Conservation (phyloP, 2,113 vertebrate species). For the Cromileptes altivelis region DNA sequence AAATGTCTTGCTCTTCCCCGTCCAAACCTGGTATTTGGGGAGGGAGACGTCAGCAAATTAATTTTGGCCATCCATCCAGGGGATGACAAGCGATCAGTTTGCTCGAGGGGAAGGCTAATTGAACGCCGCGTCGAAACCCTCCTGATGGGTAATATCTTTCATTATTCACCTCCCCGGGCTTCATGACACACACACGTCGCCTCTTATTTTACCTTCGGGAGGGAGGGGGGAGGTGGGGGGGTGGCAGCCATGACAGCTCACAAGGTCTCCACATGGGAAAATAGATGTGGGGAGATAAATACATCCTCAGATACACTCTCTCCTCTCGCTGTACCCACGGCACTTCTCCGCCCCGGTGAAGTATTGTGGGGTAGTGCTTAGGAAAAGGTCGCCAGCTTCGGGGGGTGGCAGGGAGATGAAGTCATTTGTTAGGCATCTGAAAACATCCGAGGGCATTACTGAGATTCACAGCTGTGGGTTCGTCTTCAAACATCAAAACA, state of each 20-base stretch:
- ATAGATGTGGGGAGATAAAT: slow-evolving; percentile 77
- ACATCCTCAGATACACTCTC: slow-evolving; percentile 58
- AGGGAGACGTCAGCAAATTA: slow-evolving; percentile 54
- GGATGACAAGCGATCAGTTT: slow-evolving; percentile 94
- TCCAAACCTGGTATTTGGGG: slow-evolving; percentile 41
- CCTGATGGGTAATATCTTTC: slow-evolving; percentile 94
- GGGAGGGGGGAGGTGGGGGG: neutral
- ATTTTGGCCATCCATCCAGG: slow-evolving; percentile 74
- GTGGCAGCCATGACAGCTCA: slow-evolving; percentile 74
- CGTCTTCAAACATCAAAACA: neutral
- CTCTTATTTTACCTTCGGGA: slow-evolving; percentile 75
- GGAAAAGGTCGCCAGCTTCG: slow-evolving; percentile 73
- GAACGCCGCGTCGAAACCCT: slow-evolving; percentile 90
- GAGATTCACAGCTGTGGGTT: slow-evolving; percentile 3
- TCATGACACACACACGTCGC: slow-evolving; percentile 67
- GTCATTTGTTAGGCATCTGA: slow-evolving; percentile 70
- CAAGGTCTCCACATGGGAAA: slow-evolving; percentile 77
- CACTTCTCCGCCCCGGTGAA: slow-evolving; percentile 62
- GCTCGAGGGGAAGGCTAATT: slow-evolving; percentile 91
- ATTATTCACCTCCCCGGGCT: slow-evolving; percentile 84
- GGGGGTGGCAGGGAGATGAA: slow-evolving; percentile 37
- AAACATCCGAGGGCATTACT: slow-evolving; percentile 53
- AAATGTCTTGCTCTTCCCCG: slow-evolving; percentile 22
- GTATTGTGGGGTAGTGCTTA: slow-evolving; percentile 65
- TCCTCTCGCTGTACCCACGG: neutral